These are phyloP conservation scores for Tholera decimalis DNA, from an alignment of 2,888 invertebrate species.

Conservation along the genomic window DNA sequence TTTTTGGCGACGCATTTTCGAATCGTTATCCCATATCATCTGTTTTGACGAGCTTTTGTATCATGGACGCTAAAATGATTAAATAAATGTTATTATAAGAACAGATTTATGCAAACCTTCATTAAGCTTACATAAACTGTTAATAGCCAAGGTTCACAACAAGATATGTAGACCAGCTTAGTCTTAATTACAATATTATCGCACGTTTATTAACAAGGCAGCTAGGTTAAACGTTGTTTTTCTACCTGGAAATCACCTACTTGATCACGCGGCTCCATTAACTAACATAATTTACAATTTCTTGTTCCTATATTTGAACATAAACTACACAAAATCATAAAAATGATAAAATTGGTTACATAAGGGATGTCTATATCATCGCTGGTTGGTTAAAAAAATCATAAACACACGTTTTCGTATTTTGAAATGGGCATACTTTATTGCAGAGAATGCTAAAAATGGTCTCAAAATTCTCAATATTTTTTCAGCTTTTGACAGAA, in stretches of 20 bases:
- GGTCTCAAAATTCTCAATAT: too few species aligned
- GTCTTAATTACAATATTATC: slow-evolving; percentile 21
- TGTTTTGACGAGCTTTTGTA: background rate
- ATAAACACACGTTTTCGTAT: too few species aligned
- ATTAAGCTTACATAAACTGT: background rate
- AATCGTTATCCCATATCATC: background rate
- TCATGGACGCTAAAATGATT: background rate
- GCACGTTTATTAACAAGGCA: background rate
- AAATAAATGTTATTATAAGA: background rate
- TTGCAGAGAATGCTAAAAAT: too few species aligned
- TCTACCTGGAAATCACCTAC: background rate
- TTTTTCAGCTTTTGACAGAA: background rate
- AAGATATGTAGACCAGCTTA: slow-evolving; percentile 5
- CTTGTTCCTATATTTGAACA: slow-evolving; percentile 18
- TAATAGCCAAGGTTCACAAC: background rate
- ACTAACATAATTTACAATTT: background rate
- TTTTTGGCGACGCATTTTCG: background rate
- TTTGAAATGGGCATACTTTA: too few species aligned
- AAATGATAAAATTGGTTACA: slow-evolving; percentile 6
- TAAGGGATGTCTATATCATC: too few species aligned
- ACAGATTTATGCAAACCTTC: background rate
- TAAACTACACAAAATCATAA: slow-evolving; percentile 12
- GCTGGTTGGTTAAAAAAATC: too few species aligned
- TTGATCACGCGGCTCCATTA: background rate
- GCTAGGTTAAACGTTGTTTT: background rate